A percentile compares a stretch with the other conserved stretches of the same genome.
These are phyloP conservation scores for Parazoanthus darwini DNA, from an alignment of 92 coral and sea anemone genomes.

Conservation along the genomic window DNA sequence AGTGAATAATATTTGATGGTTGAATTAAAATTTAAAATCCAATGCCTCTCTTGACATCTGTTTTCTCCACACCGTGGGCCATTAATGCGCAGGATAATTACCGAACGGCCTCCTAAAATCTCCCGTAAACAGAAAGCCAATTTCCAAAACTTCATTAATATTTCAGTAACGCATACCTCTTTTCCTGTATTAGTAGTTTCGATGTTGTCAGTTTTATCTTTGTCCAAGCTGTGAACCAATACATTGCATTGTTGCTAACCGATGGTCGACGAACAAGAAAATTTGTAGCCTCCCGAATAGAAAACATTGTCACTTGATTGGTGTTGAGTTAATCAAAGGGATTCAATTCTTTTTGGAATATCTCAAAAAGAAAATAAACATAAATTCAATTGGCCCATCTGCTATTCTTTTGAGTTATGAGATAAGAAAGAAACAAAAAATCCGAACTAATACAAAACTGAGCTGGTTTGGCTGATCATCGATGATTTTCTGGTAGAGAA, in stretches of 20 bases:
- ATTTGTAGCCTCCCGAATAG: constrained; percentile 7
- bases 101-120: constrained; percentile 30
- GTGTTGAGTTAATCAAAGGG: constrained; percentile 28
- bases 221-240: constrained; percentile 30
- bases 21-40: constrained; percentile 39
- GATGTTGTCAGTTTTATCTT: constrained; percentile 33
- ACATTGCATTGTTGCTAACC: constrained; percentile 8
- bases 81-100: constrained; percentile 14
- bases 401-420: not conserved
- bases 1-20: constrained; percentile 23
- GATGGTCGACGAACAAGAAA: constrained; percentile 14
- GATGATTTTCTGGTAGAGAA: not conserved
- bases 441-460: not conserved
- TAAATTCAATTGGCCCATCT: constrained; percentile 20
- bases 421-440: constrained; percentile 13
- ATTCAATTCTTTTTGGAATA: constrained; percentile 26
- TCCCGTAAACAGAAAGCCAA: constrained; percentile 34
- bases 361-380: constrained; percentile 17
- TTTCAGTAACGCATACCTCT: constrained; percentile 5
- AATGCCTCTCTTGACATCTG: constrained; percentile 28
- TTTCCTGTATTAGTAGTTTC: constrained; percentile 22
- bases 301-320: constrained; percentile 11
- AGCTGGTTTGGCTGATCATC: not conserved
- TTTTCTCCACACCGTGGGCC: constrained; percentile 28
- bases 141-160: constrained; percentile 35